These are phyloP conservation scores for Aegotheles bennettii DNA, from an alignment of 2,113 vertebrate genomes.

Conservation along the genomic window DNA sequence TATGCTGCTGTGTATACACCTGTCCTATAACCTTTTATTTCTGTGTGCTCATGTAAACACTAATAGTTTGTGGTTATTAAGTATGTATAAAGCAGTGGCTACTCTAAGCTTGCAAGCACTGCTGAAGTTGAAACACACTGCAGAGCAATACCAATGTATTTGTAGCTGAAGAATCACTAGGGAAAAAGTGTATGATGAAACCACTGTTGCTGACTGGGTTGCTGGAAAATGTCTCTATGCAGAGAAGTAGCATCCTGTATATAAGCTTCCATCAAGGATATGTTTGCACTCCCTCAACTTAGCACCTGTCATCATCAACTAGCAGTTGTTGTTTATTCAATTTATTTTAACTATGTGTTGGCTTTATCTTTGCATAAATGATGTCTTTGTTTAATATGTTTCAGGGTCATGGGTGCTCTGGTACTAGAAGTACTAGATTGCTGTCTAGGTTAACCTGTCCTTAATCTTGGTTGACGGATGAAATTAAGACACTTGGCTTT, in stretches of 20 bases:
- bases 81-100: not conserved
- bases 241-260: not conserved
- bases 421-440: not conserved
- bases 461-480: not conserved
- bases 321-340: not conserved
- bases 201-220: not conserved
- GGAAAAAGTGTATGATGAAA: not conserved
- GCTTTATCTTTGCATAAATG: not conserved
- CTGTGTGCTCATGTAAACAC: not conserved
- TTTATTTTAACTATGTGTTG: not conserved
- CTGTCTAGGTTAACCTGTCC: not conserved
- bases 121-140: not conserved
- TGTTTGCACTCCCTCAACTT: not conserved
- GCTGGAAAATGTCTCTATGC: not conserved
- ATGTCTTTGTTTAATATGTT: not conserved
- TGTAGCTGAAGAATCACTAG: not conserved
- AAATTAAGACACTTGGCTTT: not conserved
- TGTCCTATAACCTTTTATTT: slow-evolving; percentile 5
- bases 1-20: not conserved
- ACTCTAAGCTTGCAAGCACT: not conserved
- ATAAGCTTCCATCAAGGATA: not conserved
- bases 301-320: not conserved
- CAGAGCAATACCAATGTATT: not conserved
- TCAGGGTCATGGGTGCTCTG: not conserved
- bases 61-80: not conserved